phyloP scores from a whole-genome alignment of 2,797 vertebrate genomes.

The Clamator glandarius region DNA sequence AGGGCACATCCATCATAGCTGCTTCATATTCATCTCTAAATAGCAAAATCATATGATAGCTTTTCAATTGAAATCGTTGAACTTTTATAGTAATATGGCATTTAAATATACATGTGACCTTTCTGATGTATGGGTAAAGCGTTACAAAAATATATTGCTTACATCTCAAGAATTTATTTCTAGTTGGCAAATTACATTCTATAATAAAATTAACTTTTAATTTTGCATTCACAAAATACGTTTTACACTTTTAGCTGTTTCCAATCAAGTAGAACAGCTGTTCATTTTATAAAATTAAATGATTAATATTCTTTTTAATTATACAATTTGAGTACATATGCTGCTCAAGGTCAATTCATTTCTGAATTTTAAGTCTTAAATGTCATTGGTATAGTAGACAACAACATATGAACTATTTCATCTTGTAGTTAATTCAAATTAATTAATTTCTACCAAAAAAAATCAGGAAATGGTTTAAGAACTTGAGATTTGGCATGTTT shows the following conservation, averaged over 20 bases:
- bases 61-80: constrained; percentile 60
- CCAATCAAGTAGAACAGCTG: constrained; percentile 63
- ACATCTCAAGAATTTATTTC: constrained; percentile 59
- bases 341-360: constrained; percentile 60
- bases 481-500: neutral
- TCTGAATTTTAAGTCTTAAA: constrained; percentile 28
- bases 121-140: constrained; percentile 36
- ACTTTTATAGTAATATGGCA: constrained; percentile 55
- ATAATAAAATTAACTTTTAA: constrained; percentile 64
- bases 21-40: constrained; percentile 28
- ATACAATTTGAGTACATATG: constrained; percentile 37
- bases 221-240: constrained; percentile 52
- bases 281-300: constrained; percentile 63
- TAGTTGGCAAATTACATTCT: constrained; percentile 50
- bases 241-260: constrained; percentile 67
- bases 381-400: constrained; percentile 15
- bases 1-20: neutral
- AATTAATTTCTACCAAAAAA: constrained; percentile 1
- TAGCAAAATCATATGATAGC: constrained; percentile 45
- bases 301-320: constrained; percentile 58
- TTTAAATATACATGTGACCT: constrained; percentile 62
- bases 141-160: constrained; percentile 60
- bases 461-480: neutral
- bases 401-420: neutral
- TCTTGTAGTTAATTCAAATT: constrained; percentile 11